Evolutionary conservation across 2,113 vertebrate genomes (phyloP).

Genomic region (Tragelaphus imberbis): DNA sequence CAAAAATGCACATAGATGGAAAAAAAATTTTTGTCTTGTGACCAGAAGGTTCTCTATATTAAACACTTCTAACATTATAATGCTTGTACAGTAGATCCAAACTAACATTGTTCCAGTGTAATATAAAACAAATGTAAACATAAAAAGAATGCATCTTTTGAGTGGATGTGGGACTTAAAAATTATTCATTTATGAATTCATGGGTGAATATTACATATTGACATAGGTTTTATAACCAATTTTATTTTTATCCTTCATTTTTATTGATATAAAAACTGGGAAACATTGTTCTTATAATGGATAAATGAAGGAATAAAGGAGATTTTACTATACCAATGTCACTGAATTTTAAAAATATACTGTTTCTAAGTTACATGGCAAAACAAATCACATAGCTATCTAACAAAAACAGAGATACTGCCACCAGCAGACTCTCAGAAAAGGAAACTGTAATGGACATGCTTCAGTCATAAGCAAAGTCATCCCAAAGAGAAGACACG

Average conservation of each 20-base stretch:
- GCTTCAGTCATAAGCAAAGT: neutral
- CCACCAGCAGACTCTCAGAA: neutral
- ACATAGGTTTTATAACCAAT: neutral
- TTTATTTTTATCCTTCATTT: slow-evolving; percentile 15
- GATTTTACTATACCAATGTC: neutral
- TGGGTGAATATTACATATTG: neutral
- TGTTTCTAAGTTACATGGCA: neutral
- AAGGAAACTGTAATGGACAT: neutral
- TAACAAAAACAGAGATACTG: neutral
- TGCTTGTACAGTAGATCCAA: neutral
- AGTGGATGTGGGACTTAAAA: neutral
- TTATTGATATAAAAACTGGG: neutral
- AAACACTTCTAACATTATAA: neutral
- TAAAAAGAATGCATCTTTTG: neutral
- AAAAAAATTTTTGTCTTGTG: neutral
- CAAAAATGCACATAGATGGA: neutral
- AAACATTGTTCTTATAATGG: neutral
- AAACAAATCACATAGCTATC: neutral
- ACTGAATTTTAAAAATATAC: neutral
- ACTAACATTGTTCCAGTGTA: neutral
- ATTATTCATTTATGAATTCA: neutral
- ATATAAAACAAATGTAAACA: neutral
- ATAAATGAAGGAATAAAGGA: slow-evolving; percentile 10
- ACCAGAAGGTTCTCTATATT: neutral
- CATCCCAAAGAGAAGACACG: neutral